These are phyloP conservation scores for Tolypeutes matacus DNA, from an alignment of 2,797 vertebrate species.

Conservation along the genomic window DNA sequence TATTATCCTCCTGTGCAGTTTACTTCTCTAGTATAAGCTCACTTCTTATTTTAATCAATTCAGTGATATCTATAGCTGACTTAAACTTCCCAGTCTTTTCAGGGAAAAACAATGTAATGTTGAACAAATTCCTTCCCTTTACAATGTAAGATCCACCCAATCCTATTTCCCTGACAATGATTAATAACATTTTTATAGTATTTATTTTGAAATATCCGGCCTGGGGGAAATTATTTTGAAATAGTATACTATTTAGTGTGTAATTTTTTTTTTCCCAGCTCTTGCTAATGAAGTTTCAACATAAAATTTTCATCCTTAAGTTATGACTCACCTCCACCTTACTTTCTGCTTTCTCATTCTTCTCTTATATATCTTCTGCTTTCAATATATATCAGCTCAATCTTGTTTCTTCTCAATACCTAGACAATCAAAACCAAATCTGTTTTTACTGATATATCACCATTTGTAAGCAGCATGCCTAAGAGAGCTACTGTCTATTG, in stretches of 20 bases:
- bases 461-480: background rate
- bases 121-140: background rate
- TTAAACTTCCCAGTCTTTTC: background rate
- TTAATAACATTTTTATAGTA: slow-evolving; percentile 21
- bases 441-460: background rate
- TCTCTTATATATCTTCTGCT: background rate
- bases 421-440: background rate
- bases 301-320: background rate
- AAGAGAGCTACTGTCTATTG: background rate
- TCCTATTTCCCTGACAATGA: background rate
- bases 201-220: slow-evolving; percentile 38
- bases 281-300: background rate
- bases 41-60: background rate
- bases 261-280: background rate
- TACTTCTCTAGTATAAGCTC: background rate
- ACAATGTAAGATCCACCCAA: background rate
- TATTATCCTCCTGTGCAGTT: background rate
- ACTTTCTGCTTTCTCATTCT: background rate
- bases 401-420: background rate
- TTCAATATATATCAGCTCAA: background rate
- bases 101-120: background rate
- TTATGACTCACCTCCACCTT: background rate
- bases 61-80: background rate
- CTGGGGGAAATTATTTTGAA: slow-evolving; percentile 50
- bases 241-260: background rate